A percentile compares a stretch with the other conserved stretches of the same genome.
Conservation (phyloP, 2,797 vertebrate species). For the Siniperca scherzeri region DNA sequence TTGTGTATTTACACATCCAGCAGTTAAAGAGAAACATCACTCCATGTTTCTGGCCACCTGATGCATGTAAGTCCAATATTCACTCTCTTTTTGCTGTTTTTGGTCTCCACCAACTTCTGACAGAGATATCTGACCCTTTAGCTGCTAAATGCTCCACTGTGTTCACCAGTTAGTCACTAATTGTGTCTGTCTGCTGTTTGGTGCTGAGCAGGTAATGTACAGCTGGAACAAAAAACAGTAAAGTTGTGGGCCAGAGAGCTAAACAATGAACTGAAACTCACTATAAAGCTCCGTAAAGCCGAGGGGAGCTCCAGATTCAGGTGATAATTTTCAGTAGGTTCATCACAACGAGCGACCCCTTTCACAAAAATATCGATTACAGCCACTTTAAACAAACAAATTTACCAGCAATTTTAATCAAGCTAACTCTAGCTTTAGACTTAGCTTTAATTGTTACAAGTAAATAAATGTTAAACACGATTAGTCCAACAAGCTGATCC, state of each 20-base stretch:
- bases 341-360: background rate
- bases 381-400: background rate
- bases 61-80: background rate
- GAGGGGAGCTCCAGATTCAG: background rate
- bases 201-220: background rate
- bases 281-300: background rate
- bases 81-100: background rate
- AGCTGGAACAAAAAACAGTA: background rate
- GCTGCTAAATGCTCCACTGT: background rate
- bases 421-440: background rate
- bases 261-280: background rate
- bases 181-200: background rate
- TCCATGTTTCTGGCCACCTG: background rate
- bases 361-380: background rate
- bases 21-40: background rate
- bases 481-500: conserved; percentile 3
- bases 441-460: background rate
- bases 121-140: background rate
- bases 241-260: background rate
- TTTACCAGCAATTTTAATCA: background rate
- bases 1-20: background rate
- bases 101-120: background rate
- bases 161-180: background rate
- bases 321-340: background rate
- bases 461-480: background rate